Base-by-base conservation (phyloP, 2,888 invertebrate genomes). In the Zhuqinia jingwanae region DNA sequence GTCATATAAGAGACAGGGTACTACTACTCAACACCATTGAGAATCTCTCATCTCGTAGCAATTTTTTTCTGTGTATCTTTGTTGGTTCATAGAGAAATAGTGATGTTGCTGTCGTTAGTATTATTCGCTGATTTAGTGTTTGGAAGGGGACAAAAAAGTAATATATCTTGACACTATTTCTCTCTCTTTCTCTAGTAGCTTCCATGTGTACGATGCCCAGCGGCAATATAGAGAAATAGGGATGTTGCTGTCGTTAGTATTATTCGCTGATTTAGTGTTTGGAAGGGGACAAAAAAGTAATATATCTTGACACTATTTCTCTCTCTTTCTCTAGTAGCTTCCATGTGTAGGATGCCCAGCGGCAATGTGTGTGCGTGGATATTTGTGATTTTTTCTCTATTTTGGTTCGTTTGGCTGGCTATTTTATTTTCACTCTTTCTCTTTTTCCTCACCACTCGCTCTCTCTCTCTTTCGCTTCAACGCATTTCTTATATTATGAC, bases 81-180 rank as follows among this genome's bases (percentile, higher is more conserved):
- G 50, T 77, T 58, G 50, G 78, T 22, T 68, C 68, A 6, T 68
- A 68, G 20, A 68, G 15, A 25, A 73, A 73, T 42, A 56, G 42
- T 45, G 36, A 36, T 36, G 36, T 3, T 36, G 42, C 73, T 85
- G 70, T 85, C 85, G 63, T 65, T 50, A 60, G 79, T 73, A 79
- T 80, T 85, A 80, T 85, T 85, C 60, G 70, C 85, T 79, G 85
- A 84, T 84, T 84, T 84, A 77, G 68, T 87, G 65, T 81, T 75
- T 68, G 84, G 70, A 45, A 15, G 56, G 58, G 60, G 76, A 80
- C 79, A 81, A 70, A 87, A 77, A 87, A 77, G 86, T 87, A 88
- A 89, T 89, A 87, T 85, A 87, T 89, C 87, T 65, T 79, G 89
- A 89, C 86, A 81, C 58, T 65, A 36, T 36, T 36, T 36, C 36